Evolutionary conservation across 2,888 invertebrate species (phyloP), one percentile per base, ranked within the genome.

Genomic region (Caenorhabditis zanzibari): DNA sequence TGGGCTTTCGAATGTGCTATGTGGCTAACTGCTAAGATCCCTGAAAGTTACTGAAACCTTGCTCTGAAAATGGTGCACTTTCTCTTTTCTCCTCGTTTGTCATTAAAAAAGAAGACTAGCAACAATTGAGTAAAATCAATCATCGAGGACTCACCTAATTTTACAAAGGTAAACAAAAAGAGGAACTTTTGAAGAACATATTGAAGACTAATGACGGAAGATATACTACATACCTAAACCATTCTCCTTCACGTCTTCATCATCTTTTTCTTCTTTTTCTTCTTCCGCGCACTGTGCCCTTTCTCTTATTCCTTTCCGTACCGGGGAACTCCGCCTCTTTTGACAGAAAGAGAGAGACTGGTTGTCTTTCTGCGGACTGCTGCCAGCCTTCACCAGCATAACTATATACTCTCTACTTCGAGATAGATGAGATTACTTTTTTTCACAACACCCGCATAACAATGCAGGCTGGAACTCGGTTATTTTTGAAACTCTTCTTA

Each of bases 281-380:
- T 59, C 47, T 59, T 66, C 66, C 58, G 59, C 64, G 63, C 35
- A 61, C 47, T 49, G 58, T 73, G 61, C 58, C 47, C 59, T 58
- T 41, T 32, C 32, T 7, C 32, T 32, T 32, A 4, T 38, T 38
- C 38, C 54, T 52, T 19, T 59, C 26, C 73, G 47, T 73, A 44
- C 52, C 73, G 61, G 61, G 19, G 44, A 24, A 44, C 63, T 59
- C 73, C 73, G 73, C 73, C 73, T 63, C 52, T 52, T 19, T 22
- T 12, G 38, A 10, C 32, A 10, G 38, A 38, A 38, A 26, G 63
- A 26, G 61, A 14, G 63, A 68, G 68, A 68, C 73, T 73, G 73
- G 73, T 73, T 73, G 73, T 63, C 73, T 61, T 63, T 73, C n/a
- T 73, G 49, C 73, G 61, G 71, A 56, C 59, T 73, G 68, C 61